Evolutionary conservation across 2,888 invertebrate genomes (phyloP), one percentile per base, ranked within the genome.

Genomic region (Electrophaes corylata): DNA sequence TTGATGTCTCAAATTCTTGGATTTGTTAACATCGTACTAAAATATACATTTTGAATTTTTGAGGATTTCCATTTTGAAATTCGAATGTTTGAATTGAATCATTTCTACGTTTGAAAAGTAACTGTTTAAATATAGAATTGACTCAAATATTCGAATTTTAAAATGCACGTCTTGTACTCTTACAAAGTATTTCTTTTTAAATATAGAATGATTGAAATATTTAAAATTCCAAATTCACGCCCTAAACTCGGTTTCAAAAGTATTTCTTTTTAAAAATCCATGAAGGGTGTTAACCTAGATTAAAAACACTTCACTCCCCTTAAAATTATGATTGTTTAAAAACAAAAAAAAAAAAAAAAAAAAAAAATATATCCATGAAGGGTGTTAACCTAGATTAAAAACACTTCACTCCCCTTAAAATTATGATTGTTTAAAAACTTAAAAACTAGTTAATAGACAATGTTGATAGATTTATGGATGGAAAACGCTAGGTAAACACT

Each of bases 381-480:
- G n/a, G n/a, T 16, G 16, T 37, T 37, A 37, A 37, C 37, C 20
- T 41, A 20, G 6, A 12, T 41, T 23, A 41, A 20, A n/a, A 43
- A 14, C 43, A 26, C n/a, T 48, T 12, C 19, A 46, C 18, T 26
- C 4, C 40, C 40, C 31, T 45, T 31, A 55, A 59, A 55, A 23
- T 43, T 29, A 45, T 41, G 18, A 43, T 43, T 47, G 37, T 55
- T 55, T 50, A 48, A 41, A 47, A 52, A 14, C n/a, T 49, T 33
- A 40, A 63, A 64, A 72, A 59, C 65, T 63, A 66, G 72, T 76
- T 75, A 75, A 73, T 71, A 74, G 70, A 66, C 51, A 68, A 56
- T 66, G 75, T 65, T 72, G 78, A 80, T 76, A 73, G 81, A 83
- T 81, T 75, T 79, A 81, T 83, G 73, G 72, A 75, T 74, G 67